Percentiles rank a stretch among this genome's conserved stretches.
Evolutionary conservation across 2,888 invertebrate genomes (phyloP).

Genomic region (Eristalis pertinax): DNA sequence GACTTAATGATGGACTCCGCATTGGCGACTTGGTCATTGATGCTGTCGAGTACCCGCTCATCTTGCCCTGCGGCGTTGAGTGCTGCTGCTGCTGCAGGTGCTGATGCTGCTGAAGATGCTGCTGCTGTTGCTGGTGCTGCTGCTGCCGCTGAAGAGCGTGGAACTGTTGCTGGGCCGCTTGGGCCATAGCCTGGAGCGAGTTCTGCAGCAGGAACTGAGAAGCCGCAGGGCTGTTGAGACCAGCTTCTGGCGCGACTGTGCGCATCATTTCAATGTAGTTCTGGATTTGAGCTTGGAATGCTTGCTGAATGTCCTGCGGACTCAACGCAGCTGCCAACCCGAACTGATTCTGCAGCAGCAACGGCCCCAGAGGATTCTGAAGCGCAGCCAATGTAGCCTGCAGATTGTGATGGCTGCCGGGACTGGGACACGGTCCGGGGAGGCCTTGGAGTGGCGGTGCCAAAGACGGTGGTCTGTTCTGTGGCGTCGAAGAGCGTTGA

Average conservation of each 20-base stretch:
- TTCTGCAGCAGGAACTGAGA: slow-evolving; percentile 90
- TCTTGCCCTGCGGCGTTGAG: slow-evolving; percentile 74
- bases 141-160: slow-evolving; percentile 89
- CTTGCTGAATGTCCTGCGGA: slow-evolving; percentile 78
- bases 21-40: slow-evolving; percentile 79
- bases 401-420: slow-evolving; percentile 64
- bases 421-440: slow-evolving; percentile 35
- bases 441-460: slow-evolving; percentile 26
- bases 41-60: slow-evolving; percentile 81
- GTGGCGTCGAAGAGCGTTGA: slow-evolving; percentile 57
- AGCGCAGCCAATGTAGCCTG: slow-evolving; percentile 75
- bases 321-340: slow-evolving; percentile 74
- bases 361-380: slow-evolving; percentile 77
- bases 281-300: slow-evolving; percentile 80
- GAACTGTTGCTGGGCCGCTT: slow-evolving; percentile 82
- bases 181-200: slow-evolving; percentile 89
- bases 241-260: slow-evolving; percentile 77
- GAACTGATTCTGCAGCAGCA: slow-evolving; percentile 78
- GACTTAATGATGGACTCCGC: slow-evolving; percentile 80
- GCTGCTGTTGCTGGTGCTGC: slow-evolving; percentile 81
- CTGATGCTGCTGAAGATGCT: slow-evolving; percentile 63
- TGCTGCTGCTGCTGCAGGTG: slow-evolving; percentile 68
- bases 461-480: slow-evolving; percentile 67
- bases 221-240: slow-evolving; percentile 77
- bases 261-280: slow-evolving; percentile 80